Evolutionary conservation across 2,113 vertebrate genomes (phyloP).

Genomic region (Dicaeum eximium): DNA sequence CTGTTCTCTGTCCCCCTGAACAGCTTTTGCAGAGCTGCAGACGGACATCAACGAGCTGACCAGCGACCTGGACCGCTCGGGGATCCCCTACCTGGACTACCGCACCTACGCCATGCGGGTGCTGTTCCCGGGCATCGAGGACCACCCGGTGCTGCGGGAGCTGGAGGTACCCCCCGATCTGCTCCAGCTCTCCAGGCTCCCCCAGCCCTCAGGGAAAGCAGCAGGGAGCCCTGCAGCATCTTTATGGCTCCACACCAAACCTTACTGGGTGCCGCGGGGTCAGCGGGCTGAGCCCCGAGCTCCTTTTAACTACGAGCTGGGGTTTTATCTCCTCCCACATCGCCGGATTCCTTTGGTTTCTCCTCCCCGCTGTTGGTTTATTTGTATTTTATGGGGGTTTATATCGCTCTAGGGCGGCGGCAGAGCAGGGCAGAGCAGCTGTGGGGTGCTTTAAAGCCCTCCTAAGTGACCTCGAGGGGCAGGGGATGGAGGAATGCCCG

Average conservation of each 20-base stretch:
- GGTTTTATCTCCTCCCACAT: not conserved
- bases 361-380: not conserved
- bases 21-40: conserved; percentile 97
- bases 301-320: not conserved
- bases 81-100: conserved; percentile 96
- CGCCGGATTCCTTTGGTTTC: not conserved
- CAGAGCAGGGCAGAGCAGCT: not conserved
- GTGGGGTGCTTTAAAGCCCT: not conserved
- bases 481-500: not conserved
- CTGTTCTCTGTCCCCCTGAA: not conserved
- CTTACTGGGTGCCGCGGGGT: not conserved
- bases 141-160: conserved; percentile 93
- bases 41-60: conserved; percentile 98
- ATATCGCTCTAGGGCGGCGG: not conserved
- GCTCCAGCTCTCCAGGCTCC: rapidly evolving
- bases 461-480: rapidly evolving
- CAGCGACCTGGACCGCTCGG: conserved; percentile 93
- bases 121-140: conserved; percentile 97
- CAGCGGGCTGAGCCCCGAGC: not conserved
- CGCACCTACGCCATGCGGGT: conserved; percentile 96
- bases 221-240: not conserved
- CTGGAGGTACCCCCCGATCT: conserved; percentile 81
- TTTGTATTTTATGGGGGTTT: not conserved
- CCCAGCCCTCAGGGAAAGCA: not conserved
- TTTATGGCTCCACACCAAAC: not conserved